phyloP scores from a whole-genome alignment of 2,888 invertebrate genomes.

The Pammene aurita region DNA sequence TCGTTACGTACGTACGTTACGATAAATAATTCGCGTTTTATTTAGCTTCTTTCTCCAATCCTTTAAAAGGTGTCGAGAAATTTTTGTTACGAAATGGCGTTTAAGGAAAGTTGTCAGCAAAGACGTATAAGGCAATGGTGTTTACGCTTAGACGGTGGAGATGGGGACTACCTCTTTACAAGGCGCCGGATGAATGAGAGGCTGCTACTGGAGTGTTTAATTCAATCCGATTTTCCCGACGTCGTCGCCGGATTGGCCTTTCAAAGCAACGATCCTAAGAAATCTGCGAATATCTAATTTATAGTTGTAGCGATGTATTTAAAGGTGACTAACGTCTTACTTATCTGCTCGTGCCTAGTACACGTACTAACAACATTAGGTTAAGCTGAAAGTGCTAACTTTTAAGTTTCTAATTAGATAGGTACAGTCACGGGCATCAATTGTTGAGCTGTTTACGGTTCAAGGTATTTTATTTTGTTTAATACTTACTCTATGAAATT shows the following conservation, averaged over 20 bases:
- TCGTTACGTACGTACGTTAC: background rate
- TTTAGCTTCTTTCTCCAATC: constrained; percentile 30
- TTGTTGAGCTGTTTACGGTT: too few species aligned
- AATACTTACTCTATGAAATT: too few species aligned
- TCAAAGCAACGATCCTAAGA: constrained; percentile 9
- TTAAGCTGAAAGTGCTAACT: too few species aligned
- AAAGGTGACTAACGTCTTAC: too few species aligned
- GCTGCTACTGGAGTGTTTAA: constrained; percentile 20
- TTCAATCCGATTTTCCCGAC: constrained; percentile 31
- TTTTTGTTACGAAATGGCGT: constrained; percentile 40
- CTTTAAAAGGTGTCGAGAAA: constrained; percentile 35
- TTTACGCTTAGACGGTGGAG: constrained; percentile 1
- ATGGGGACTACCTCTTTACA: constrained; percentile 15
- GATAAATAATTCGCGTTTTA: background rate
- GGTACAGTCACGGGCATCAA: too few species aligned
- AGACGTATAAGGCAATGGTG: constrained; percentile 18
- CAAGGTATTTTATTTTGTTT: too few species aligned
- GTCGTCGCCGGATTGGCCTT: constrained; percentile 18
- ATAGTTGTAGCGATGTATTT: too few species aligned
- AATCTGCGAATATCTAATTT: background rate
- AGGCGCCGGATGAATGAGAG: constrained; percentile 35
- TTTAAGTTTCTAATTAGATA: too few species aligned
- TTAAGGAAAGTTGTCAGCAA: constrained; percentile 41
- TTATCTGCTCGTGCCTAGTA: too few species aligned
- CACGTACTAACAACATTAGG: too few species aligned